A percentile compares a stretch with the other conserved stretches of the same genome.
These are phyloP conservation scores for Neotoma lepida DNA, from an alignment of 2,113 vertebrate genomes.

Conservation along the genomic window DNA sequence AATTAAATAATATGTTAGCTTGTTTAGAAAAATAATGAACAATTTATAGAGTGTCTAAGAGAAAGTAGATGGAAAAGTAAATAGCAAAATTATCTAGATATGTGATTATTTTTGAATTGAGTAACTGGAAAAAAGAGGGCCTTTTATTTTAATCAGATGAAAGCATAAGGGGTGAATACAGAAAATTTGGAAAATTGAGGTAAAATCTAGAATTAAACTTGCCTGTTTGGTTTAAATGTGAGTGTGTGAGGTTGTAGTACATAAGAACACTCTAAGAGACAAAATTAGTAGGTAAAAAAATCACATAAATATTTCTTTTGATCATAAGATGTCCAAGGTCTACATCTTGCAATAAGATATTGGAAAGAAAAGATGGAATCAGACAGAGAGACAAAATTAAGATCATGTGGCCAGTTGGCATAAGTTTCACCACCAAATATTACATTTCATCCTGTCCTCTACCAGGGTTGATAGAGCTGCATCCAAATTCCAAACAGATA, in stretches of 20 bases:
- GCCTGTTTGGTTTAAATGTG: background rate
- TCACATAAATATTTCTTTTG: background rate
- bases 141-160: background rate
- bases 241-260: background rate
- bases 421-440: background rate
- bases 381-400: background rate
- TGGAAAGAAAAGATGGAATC: background rate
- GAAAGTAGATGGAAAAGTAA: background rate
- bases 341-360: background rate
- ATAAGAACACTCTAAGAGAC: background rate
- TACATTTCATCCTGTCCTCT: background rate
- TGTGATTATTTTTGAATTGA: background rate
- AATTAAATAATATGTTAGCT: background rate
- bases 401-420: rapidly evolving
- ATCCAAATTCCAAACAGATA: background rate
- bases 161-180: background rate
- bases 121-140: background rate
- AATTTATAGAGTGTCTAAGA: background rate
- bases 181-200: background rate
- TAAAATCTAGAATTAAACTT: background rate
- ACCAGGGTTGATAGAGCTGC: rapidly evolving
- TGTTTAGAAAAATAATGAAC: no score
- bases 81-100: background rate
- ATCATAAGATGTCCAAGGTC: background rate
- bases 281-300: background rate